Percentiles rank a stretch among this genome's conserved stretches.
phyloP scores from a whole-genome alignment of 2,113 vertebrate species.

The Nerophis ophidion region DNA sequence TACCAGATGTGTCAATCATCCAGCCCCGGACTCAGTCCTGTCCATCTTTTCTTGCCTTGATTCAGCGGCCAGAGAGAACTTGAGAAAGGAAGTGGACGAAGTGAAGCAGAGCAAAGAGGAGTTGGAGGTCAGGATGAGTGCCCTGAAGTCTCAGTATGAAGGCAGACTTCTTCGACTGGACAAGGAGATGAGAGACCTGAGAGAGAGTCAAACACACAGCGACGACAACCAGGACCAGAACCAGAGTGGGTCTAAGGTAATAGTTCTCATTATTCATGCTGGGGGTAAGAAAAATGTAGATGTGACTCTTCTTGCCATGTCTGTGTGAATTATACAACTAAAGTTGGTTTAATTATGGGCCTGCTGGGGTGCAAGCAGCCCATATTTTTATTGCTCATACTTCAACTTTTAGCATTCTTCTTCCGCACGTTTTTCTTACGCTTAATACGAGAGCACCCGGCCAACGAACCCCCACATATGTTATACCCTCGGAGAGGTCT shows the following conservation, averaged over 20 bases:
- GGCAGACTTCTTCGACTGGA: conserved; percentile 86
- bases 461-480: too few relatives aligned
- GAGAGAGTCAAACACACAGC: conserved; percentile 73
- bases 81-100: conserved; percentile 85
- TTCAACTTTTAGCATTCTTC: too few relatives aligned
- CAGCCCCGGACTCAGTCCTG: neutral
- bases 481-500: too few relatives aligned
- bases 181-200: conserved; percentile 78
- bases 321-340: too few relatives aligned
- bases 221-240: conserved; percentile 82
- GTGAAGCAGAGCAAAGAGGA: conserved; percentile 89
- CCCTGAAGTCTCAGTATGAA: conserved; percentile 88
- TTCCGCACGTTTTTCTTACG: too few relatives aligned
- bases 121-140: conserved; percentile 84
- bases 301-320: neutral
- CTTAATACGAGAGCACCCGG: too few relatives aligned
- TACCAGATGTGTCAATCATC: too few relatives aligned
- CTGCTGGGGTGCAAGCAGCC: too few relatives aligned
- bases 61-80: conserved; percentile 82
- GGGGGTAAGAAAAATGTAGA: neutral
- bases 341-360: too few relatives aligned
- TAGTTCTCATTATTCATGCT: neutral
- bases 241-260: conserved; percentile 80
- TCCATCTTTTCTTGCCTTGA: neutral
- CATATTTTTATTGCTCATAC: too few relatives aligned